A percentile compares a stretch with the other conserved stretches of the same genome.
Conservation (phyloP, 2,888 invertebrate genomes). For the Xestia rhomboidea region DNA sequence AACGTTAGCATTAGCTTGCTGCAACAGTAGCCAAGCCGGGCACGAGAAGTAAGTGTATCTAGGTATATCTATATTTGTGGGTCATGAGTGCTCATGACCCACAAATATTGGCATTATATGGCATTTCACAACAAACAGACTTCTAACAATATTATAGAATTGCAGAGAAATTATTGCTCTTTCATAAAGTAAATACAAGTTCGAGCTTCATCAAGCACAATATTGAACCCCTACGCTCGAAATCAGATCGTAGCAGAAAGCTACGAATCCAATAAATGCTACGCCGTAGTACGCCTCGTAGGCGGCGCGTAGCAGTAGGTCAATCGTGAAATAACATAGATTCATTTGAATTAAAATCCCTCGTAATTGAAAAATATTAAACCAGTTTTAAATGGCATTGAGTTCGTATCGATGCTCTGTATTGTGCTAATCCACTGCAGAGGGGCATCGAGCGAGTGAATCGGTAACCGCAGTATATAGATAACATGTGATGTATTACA, state of each 20-base stretch:
- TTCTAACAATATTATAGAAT: background rate
- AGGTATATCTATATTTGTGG: too few species aligned
- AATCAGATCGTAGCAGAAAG: conserved; percentile 35
- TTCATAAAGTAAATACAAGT: conserved; percentile 16
- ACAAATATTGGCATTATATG: too few species aligned
- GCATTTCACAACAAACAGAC: background rate
- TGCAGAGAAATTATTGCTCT: background rate
- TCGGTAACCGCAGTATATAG: conserved; percentile 16
- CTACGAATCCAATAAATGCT: conserved; percentile 45
- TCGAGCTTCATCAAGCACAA: conserved; percentile 10
- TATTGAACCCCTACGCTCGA: conserved; percentile 5
- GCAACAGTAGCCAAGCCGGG: too few species aligned
- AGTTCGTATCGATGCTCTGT: conserved; percentile 8
- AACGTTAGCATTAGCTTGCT: background rate
- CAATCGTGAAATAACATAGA: conserved; percentile 17
- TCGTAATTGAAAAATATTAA: conserved; percentile 26
- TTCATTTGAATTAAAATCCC: conserved; percentile 11
- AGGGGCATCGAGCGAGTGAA: conserved; percentile 26
- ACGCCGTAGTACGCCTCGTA: conserved; percentile 50
- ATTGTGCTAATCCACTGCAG: conserved; percentile 41
- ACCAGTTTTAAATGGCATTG: conserved; percentile 8
- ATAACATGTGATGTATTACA: background rate
- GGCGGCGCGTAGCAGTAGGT: conserved; percentile 34
- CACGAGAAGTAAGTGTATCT: too few species aligned
- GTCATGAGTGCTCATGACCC: background rate